phyloP scores from a whole-genome alignment of 2,888 invertebrate genomes.

The Pseudanteris insignis region DNA sequence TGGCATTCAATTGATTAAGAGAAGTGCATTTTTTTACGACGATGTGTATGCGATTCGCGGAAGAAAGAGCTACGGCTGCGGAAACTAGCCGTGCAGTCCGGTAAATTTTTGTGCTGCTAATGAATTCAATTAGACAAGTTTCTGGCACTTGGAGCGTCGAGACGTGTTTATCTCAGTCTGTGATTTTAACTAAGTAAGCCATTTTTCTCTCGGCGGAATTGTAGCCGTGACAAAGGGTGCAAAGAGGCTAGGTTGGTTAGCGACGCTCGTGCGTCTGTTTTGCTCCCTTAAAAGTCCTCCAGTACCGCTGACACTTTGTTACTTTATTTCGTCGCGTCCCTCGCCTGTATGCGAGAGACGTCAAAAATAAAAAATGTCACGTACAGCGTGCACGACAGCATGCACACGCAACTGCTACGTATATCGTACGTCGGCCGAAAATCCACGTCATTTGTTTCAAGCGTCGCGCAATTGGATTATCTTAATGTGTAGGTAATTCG shows the following conservation, averaged over 20 bases:
- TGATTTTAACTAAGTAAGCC: slow-evolving; percentile 44
- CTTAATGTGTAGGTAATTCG: too few species aligned
- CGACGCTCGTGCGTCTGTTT: slow-evolving; percentile 17
- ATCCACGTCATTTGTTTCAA: too few species aligned
- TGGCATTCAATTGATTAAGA: too few species aligned
- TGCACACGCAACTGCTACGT: too few species aligned
- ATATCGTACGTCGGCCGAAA: too few species aligned
- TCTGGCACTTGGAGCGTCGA: slow-evolving; percentile 36
- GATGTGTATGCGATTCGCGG: too few species aligned
- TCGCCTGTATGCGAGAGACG: slow-evolving; percentile 20
- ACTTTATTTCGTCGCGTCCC: background rate
- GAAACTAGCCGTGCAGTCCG: background rate
- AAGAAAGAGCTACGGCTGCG: background rate
- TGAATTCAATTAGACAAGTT: slow-evolving; percentile 46
- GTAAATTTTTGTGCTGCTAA: slow-evolving; percentile 29
- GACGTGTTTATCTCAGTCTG: slow-evolving; percentile 43
- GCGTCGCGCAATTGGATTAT: too few species aligned
- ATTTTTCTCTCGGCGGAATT: slow-evolving; percentile 28
- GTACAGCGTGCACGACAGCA: slow-evolving; percentile 19
- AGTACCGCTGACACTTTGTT: slow-evolving; percentile 44
- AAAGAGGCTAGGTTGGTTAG: slow-evolving; percentile 13
- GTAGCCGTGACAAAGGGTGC: slow-evolving; percentile 27
- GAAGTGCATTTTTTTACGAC: too few species aligned
- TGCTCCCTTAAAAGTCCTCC: slow-evolving; percentile 26
- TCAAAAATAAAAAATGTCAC: slow-evolving; percentile 46